phyloP scores from a whole-genome alignment of 2,888 invertebrate species.

The Incurvaria masculella region DNA sequence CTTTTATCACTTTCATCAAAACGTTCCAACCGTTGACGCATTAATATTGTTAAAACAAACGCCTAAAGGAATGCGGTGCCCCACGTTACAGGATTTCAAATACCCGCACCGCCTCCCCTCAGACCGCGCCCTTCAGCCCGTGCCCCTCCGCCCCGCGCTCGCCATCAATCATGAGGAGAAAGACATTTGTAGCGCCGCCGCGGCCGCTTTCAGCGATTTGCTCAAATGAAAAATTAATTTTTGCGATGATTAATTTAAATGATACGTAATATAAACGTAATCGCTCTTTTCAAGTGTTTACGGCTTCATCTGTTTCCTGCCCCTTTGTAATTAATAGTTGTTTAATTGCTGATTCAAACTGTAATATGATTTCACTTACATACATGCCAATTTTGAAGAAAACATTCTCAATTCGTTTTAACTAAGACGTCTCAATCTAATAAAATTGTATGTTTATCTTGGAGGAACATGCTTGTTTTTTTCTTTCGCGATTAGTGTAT shows the following conservation, averaged over 20 bases:
- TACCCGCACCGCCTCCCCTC: no score
- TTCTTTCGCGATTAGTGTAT: no score
- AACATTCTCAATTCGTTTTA: no score
- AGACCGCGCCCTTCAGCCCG: not conserved
- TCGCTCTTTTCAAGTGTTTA: slow-evolving; percentile 54
- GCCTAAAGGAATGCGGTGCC: not conserved
- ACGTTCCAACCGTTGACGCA: no score
- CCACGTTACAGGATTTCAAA: not conserved
- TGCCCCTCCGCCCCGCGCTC: slow-evolving; percentile 17
- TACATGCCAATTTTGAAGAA: no score
- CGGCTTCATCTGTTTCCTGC: slow-evolving; percentile 41
- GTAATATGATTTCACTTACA: no score
- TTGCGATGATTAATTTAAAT: slow-evolving; percentile 54
- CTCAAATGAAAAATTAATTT: slow-evolving; percentile 56
- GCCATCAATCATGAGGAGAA: slow-evolving; percentile 42
- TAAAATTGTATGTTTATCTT: no score
- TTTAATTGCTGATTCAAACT: slow-evolving; percentile 16
- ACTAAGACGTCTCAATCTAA: no score
- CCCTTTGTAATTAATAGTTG: slow-evolving; percentile 47
- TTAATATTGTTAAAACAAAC: no score
- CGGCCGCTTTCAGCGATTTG: slow-evolving; percentile 45
- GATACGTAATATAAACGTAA: slow-evolving; percentile 48
- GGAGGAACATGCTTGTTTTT: no score
- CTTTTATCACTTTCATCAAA: no score
- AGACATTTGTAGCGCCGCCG: slow-evolving; percentile 43